Base-by-base conservation (phyloP, 2,888 invertebrate genomes). In the Meteorus colon region DNA sequence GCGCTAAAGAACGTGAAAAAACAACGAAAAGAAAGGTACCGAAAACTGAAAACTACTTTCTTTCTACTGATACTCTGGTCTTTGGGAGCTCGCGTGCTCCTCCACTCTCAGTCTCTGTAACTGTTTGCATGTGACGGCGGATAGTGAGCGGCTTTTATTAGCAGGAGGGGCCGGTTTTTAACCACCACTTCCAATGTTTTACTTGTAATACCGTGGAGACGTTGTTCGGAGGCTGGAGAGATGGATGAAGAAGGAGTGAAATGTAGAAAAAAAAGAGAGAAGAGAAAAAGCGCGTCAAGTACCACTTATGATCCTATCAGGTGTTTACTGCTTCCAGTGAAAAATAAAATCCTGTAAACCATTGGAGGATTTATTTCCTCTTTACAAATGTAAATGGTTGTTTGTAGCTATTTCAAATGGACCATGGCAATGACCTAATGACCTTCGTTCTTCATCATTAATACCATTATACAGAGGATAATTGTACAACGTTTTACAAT, bases 131-230 rank as follows among this genome's bases (percentile, higher is more conserved):
- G 84, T 88, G 83, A 82, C 85, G 80, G 82, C 86, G 87, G 84
- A 86, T 86, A 87, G 88, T 85, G 86, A 88, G 86, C 88, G 87
- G 88, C 86, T 88, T 88, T 87, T 88, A 88, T 88, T 88, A 86
- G 87, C 88, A 86, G 88, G 87, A 86, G 88, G 88, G 86, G 87
- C 84, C 86, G 41, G 55, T 55, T 55, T 86, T 63, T 19, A 72
- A 48, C 72, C 75, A 70, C 87, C 86, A 87, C 87, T 86, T 86
- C 86, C 86, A 86, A 86, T 86, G 86, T 37, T 84, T 81, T 85
- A 85, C 86, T 67, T 51, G 48, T 63, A 45, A 24, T 45, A 41
- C 29, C 19, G 45, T 72, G 75, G 19, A 14, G 51, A 45, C 24
- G 24, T 41, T 69, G 16, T 24, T 60, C n/a, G n/a, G 48, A 72